Evolutionary conservation across 2,113 vertebrate genomes (phyloP).

Genomic region (Chlamydotis undulata): DNA sequence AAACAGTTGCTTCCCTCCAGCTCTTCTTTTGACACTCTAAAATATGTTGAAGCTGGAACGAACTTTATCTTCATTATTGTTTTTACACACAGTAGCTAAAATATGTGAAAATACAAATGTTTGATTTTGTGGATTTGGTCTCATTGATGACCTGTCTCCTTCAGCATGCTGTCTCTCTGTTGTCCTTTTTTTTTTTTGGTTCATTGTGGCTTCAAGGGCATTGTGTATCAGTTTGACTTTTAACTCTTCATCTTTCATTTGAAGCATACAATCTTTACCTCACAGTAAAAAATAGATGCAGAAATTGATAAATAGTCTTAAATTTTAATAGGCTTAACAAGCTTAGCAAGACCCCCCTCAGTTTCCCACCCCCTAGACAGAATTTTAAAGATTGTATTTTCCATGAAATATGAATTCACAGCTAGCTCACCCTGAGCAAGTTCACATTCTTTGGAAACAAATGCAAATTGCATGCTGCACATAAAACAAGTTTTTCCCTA

Average conservation of each 20-base stretch:
- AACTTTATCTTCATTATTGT: background rate
- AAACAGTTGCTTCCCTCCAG: background rate
- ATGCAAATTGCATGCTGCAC: background rate
- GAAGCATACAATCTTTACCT: background rate
- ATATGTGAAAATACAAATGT: background rate
- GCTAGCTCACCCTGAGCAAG: background rate
- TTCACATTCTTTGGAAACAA: conserved; percentile 19
- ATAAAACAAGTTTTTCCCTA: background rate
- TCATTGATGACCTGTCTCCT: background rate
- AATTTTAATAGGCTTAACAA: background rate
- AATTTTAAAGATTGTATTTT: background rate
- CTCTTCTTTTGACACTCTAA: background rate
- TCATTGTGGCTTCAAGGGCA: background rate
- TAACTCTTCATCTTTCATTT: background rate
- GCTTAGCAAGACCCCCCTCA: background rate
- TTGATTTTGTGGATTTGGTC: background rate
- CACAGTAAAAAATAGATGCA: background rate
- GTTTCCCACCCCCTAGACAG: background rate
- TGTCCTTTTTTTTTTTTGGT: background rate
- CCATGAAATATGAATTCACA: background rate
- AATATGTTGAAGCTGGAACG: background rate
- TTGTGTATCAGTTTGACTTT: background rate
- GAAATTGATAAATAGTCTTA: background rate
- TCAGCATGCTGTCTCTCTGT: background rate
- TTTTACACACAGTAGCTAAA: background rate